Evolutionary conservation across 2,797 vertebrate species (phyloP), one percentile per base, ranked within the genome.

Genomic region (Darevskia mixta): DNA sequence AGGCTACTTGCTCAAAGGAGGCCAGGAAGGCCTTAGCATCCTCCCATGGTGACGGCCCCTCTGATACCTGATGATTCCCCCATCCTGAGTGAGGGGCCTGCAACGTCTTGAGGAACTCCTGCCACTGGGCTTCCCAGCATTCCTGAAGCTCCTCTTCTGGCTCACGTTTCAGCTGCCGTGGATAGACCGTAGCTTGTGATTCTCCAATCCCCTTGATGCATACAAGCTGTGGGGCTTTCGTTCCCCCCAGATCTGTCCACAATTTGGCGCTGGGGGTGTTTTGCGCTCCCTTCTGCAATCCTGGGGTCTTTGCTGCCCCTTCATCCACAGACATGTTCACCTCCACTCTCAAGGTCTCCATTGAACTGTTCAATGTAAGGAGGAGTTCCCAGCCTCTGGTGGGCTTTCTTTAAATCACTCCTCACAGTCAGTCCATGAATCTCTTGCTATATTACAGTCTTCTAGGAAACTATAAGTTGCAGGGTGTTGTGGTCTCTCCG

Each of bases 1-100:
- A 45, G 1, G 86, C 86, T 8, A 87, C 71, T 32, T 87, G 79
- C 55, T 87, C 86, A 25, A 87, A 87, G 79, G 86, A 87, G 13
- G 71, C 78, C 35, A 86, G 45, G 64, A 86, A 86, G 2, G 77
- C 66, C 64, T 79, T 79, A 1, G 72, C n/a, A 18, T 87, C 79
- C 3, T 35, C 86, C 86, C 86, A 87, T 1, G 79, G 71, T 2
- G 1, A n/a, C 5, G 55, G 71, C 4, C 75, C 69, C 35, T 75
- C 71, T 3, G 58, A 25, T 3, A 3, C 3, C 20, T 20, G 25
- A 27, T 10, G n/a, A 8, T 27, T 32, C 27, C 32, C 79, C 20
- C 38, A 35, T 8, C n/a, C 35, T 3, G 55, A 45, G 29, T 35
- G 8, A 75, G 79, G 86, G 41, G 11, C 55, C 41, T 82, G 69